Conservation (phyloP, 2,797 vertebrate genomes). For the Mionectes olivaceus region DNA sequence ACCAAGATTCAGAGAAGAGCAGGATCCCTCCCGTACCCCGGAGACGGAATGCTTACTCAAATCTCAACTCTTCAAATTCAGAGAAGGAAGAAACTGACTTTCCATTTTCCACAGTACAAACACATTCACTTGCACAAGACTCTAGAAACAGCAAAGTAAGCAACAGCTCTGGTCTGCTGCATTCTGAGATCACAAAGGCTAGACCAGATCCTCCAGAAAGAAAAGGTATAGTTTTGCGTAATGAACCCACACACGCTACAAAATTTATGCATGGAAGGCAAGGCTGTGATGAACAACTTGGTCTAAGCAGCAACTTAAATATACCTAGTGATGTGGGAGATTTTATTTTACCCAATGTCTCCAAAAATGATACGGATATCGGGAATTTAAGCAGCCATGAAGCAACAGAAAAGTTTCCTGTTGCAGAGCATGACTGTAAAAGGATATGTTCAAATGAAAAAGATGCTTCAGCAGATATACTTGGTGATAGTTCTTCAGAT, state of each 20-base stretch:
- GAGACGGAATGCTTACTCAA: not conserved
- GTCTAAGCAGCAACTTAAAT: not conserved
- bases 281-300: not conserved
- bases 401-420: not conserved
- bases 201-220: not conserved
- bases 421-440: not conserved
- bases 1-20: not conserved
- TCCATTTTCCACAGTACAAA: not conserved
- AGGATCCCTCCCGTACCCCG: not conserved
- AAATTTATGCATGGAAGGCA: not conserved
- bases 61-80: not conserved
- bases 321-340: not conserved
- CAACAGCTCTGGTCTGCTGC: not conserved
- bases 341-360: not conserved
- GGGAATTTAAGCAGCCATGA: not conserved
- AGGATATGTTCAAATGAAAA: not conserved
- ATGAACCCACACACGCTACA: not conserved
- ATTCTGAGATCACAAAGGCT: not conserved
- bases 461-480: not conserved
- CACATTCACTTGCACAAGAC: not conserved
- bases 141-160: not conserved
- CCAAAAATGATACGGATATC: not conserved
- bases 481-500: conserved; percentile 38
- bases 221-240: not conserved
- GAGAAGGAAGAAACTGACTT: not conserved